Base-by-base conservation (phyloP, 1,140 invertebrate species). In the Nasonia vitripennis region DNA sequence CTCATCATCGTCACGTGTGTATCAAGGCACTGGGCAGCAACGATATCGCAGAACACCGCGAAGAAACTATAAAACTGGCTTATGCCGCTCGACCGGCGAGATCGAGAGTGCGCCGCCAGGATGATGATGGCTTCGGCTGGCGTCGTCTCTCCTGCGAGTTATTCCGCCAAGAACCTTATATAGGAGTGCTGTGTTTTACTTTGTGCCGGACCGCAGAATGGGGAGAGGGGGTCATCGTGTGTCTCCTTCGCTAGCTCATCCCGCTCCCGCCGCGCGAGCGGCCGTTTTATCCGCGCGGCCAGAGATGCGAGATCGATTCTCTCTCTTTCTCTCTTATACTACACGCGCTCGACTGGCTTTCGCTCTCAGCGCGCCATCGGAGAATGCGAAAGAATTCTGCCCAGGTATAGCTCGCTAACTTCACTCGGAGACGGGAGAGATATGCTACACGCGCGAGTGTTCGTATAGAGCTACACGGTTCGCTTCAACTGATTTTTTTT, bases 111-210 rank as follows among this genome's bases (percentile, higher is more conserved):
- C 2, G 71, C 51, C 48, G 55, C 55, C 71, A 81, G 73, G 71
- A 78, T 55, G 62, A 70, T 62, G 20, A 62, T 62, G 55, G 55
- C 55, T 62, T 62, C 5, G 55, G 14, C 55, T 68, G 79, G 4
- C 79, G 23, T 48, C 51, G 41, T 62, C 55, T 62, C 55, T 20
- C 41, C 10, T 34, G 68, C 68, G 34, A 62, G 41, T 45, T 77
- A 85, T 80, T 75, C 81, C 17, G 17, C 70, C 55, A 51, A 75
- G 17, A 14, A 81, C 71, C 83, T 84, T 87, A 84, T 87, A 87
- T 87, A 84, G 86, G 55, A 84, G 73, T 70, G 37, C 37, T 41
- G 68, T 41, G 31, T 81, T 87, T 87, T 87, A 67, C 73, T 81
- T 81, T 81, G 70, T 62, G 78, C 6, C 71, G 45, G 41, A 77